These are phyloP conservation scores for Eolophus roseicapilla DNA, from an alignment of 2,113 vertebrate species.

Conservation along the genomic window DNA sequence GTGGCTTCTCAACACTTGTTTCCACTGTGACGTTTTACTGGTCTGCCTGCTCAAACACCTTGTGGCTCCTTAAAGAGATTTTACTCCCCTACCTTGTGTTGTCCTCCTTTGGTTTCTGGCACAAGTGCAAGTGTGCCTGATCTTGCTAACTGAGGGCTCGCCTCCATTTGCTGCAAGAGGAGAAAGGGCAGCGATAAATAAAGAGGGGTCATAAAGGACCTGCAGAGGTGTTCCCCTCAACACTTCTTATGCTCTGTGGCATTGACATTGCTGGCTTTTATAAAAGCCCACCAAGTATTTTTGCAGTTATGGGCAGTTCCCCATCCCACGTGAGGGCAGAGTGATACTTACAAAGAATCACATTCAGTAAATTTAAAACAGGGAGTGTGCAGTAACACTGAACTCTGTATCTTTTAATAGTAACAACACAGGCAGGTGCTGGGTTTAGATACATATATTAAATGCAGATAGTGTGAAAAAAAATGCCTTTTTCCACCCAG, in stretches of 20 bases:
- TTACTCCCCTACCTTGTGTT: not conserved
- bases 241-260: not conserved
- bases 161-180: not conserved
- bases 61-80: not conserved
- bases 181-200: not conserved
- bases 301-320: not conserved
- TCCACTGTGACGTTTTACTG: constrained; percentile 22
- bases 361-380: not conserved
- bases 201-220: not conserved
- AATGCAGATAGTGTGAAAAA: not conserved
- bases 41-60: not conserved
- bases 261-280: not conserved
- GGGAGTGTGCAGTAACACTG: not conserved
- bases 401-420: not conserved
- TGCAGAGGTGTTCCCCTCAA: not conserved
- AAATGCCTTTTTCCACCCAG: not conserved
- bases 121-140: not conserved
- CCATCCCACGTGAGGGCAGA: not conserved
- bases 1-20: not conserved
- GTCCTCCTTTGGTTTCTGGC: not conserved
- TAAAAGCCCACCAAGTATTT: not conserved
- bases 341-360: not conserved
- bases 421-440: not conserved
- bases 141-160: not conserved
- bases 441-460: not conserved